Percentiles rank a stretch among this genome's conserved stretches.
Conservation (phyloP, 2,113 vertebrate genomes). For the Crotalus helleri region DNA sequence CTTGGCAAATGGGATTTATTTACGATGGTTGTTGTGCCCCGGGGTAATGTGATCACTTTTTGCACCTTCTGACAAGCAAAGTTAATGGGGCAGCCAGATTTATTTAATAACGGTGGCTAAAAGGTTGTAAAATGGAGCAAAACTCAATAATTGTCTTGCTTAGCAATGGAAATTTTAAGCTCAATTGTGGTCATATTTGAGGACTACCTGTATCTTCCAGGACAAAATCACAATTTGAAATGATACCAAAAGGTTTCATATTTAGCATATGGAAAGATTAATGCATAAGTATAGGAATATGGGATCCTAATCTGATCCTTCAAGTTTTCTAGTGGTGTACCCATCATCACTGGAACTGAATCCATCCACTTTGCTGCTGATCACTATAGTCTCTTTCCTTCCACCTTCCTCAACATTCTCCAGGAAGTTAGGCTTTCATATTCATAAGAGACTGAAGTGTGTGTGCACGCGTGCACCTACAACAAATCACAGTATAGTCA, state of each 20-base stretch:
- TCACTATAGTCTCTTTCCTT: not conserved
- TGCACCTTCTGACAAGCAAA: too few species aligned
- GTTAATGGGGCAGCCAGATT: too few species aligned
- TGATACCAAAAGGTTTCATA: not conserved
- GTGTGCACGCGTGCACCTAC: too few species aligned
- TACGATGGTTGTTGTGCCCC: not conserved
- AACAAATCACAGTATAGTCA: too few species aligned
- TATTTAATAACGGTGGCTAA: too few species aligned
- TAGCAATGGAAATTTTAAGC: too few species aligned
- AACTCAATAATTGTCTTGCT: too few species aligned
- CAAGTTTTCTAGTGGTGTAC: not conserved
- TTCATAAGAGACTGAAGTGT: not conserved
- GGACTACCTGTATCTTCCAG: not conserved
- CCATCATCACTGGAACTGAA: not conserved
- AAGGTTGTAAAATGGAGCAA: too few species aligned
- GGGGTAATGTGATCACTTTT: too few species aligned
- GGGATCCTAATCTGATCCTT: not conserved
- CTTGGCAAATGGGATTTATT: not conserved
- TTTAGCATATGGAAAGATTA: not conserved
- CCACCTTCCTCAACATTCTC: not conserved
- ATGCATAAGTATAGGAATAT: not conserved
- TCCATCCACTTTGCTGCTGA: not conserved
- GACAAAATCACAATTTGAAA: not conserved
- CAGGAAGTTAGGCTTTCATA: not conserved
- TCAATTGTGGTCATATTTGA: too few species aligned